A percentile compares a stretch with the other conserved stretches of the same genome.
These are phyloP conservation scores for Calonectris borealis DNA, from an alignment of 2,113 vertebrate species.

Conservation along the genomic window DNA sequence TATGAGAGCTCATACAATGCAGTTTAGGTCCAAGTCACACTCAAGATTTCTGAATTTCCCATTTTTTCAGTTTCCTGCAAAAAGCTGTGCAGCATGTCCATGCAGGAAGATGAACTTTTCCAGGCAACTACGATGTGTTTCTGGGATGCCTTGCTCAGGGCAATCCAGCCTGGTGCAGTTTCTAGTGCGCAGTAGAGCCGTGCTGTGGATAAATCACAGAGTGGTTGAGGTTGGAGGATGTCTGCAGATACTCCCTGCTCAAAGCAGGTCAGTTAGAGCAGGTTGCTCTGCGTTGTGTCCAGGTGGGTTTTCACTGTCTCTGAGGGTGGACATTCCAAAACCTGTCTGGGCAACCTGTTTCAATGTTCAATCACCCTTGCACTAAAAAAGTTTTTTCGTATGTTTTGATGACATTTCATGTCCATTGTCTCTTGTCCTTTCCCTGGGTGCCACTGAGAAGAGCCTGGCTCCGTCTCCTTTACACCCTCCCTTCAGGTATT, in stretches of 20 bases:
- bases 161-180: neutral
- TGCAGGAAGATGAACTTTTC: neutral
- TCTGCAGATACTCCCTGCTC: neutral
- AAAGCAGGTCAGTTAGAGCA: neutral
- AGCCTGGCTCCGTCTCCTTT: neutral
- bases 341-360: neutral
- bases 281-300: neutral
- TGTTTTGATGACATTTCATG: neutral
- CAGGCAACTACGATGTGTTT: accelerated
- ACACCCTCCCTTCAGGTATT: neutral
- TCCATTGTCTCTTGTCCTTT: neutral
- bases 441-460: neutral
- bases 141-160: accelerated
- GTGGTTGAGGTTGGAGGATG: neutral
- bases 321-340: neutral
- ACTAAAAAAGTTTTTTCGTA: neutral
- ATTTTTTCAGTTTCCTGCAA: neutral
- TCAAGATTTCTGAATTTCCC: neutral
- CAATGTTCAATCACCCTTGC: neutral
- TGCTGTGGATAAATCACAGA: neutral
- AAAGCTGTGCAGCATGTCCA: neutral
- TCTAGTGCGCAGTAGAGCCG: accelerated
- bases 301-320: neutral
- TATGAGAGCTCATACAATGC: neutral
- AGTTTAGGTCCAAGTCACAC: neutral